These are phyloP conservation scores for Urosaurus nigricauda DNA, from an alignment of 2,797 vertebrate species.

Conservation along the genomic window DNA sequence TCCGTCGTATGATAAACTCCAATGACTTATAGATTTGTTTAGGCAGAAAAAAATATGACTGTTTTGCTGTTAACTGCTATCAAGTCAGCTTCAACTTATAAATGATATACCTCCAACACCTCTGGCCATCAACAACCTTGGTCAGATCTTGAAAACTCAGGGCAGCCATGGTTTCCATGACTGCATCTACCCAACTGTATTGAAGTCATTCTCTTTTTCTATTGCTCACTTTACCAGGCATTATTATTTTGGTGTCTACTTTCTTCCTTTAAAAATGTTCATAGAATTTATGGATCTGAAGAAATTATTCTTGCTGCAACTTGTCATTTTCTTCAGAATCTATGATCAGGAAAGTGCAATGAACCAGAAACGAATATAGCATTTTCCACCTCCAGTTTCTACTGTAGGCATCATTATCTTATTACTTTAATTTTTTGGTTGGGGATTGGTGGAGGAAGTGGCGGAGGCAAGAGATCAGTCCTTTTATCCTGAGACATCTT, in stretches of 20 bases:
- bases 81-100: no score
- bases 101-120: no score
- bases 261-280: background rate
- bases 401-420: conserved; percentile 47
- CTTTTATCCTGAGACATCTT: conserved; percentile 48
- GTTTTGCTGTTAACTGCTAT: no score
- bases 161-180: no score
- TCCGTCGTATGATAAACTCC: no score
- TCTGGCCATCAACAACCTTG: no score
- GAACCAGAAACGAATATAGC: conserved; percentile 43
- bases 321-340: conserved; percentile 53
- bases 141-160: no score
- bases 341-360: background rate
- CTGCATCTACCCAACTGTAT: no score
- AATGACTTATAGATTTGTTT: background rate
- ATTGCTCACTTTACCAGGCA: no score
- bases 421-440: background rate
- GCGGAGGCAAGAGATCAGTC: background rate
- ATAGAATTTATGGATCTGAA: conserved; percentile 8
- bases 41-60: background rate
- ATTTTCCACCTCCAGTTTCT: conserved; percentile 47
- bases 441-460: background rate
- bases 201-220: no score
- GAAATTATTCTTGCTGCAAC: conserved; percentile 32
- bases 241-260: no score